These are phyloP conservation scores for Schizopygopsis pylzovi DNA, from an alignment of 2,797 vertebrate species.

Conservation along the genomic window DNA sequence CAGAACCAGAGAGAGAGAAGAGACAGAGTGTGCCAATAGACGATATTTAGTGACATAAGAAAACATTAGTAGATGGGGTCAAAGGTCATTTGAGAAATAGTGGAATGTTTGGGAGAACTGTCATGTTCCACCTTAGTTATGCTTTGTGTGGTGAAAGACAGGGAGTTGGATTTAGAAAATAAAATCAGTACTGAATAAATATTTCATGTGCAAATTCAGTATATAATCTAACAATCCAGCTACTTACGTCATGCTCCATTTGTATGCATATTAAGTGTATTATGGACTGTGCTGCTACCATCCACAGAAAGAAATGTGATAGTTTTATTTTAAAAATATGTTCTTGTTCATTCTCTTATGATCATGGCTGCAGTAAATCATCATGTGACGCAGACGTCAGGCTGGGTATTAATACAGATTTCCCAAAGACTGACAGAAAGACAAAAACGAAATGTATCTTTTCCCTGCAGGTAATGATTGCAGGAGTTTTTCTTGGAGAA, in stretches of 20 bases:
- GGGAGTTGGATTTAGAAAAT: neutral
- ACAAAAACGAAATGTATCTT: neutral
- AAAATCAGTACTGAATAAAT: neutral
- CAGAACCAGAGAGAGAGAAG: neutral
- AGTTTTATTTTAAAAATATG: neutral
- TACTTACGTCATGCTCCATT: neutral
- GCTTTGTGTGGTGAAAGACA: neutral
- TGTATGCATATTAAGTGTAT: neutral
- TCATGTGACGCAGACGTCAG: neutral
- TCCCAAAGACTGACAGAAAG: neutral
- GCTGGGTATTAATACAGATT: neutral
- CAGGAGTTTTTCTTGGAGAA: slow-evolving; percentile 80
- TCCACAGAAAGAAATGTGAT: neutral
- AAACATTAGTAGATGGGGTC: neutral
- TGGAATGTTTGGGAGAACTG: neutral
- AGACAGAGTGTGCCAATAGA: neutral
- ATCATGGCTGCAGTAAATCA: neutral
- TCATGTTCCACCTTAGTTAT: neutral
- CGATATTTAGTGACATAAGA: neutral
- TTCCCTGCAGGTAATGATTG: slow-evolving; percentile 74
- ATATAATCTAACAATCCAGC: neutral
- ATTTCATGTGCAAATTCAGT: neutral
- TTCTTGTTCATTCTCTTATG: neutral
- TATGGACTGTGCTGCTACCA: neutral
- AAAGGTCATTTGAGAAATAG: too few relatives aligned